Base-by-base conservation (phyloP, 2,113 vertebrate species). In the Sinocyclocheilus maitianheensis region DNA sequence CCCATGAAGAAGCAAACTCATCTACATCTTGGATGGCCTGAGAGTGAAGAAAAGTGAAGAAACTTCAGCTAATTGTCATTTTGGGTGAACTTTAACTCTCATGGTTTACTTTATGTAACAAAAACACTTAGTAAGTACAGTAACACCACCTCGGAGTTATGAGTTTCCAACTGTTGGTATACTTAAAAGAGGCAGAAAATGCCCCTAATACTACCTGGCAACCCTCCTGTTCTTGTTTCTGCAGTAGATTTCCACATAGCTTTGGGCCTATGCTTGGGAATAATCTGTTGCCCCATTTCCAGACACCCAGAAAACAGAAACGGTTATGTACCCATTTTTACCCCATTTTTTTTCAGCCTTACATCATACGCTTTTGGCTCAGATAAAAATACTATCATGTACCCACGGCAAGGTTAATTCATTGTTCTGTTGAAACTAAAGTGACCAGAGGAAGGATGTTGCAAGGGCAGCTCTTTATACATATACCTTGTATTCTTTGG, bases 391-490 rank as follows among this genome's bases (percentile, higher is more conserved):
- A 65, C 60, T n/a, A n/a, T 48, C 9, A 30, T 30, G 4, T 48
- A 65, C 79, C 79, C 40, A 81, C 1, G 14, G 60, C 60, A 48
- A 81, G 79, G 60, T 81, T 67, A 48, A 48, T 20, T 63, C 60
- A 48, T 65, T 81, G 79, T 67, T 48, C 79, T 65, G 37, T 81
- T 26, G n/a, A 81, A 80, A 43, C 58, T 43, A 63, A 65, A 20
- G 79, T 80, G 78, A 63, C 58, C 37, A 43, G 34, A 46, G 4
- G 53, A 65, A 67, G 79, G 79, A 48, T 67, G 14, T 67, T 26
- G 40, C 34, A 48, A 81, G 58, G 60, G n/a, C 40, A 63, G 60
- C 2, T 48, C 10, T 65, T 48, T 40, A 20, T 14, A 0, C 34
- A 16, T 43, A 24, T 40, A n/a, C 4, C 16, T 20, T 60, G 10